Evolutionary conservation across 92 coral and sea anemone species (phyloP), one percentile per base, ranked within the genome.

Genomic region (Blastomussa wellsi): DNA sequence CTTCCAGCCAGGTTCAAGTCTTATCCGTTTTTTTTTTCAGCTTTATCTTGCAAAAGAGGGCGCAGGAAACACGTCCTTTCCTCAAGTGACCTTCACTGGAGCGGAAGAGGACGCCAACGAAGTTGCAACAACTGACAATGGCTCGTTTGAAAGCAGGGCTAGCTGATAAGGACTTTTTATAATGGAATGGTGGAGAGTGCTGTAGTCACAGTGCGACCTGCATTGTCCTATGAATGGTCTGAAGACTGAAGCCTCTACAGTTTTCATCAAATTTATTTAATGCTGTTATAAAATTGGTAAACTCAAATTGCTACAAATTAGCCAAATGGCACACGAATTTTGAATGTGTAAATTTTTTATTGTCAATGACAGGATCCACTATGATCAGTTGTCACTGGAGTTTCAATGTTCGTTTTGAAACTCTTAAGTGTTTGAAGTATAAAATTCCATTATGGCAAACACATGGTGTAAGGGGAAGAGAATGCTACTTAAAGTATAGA

Each of bases 21-120:
- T n/a, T 22, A 22, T 72, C 51, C 64, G 1, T 51, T 69, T 86
- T 39, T 51, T 69, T 86, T 39, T 89, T 26, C 88, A 93, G 97
- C 88, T 93, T 15, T 90, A 92, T 62, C 71, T 80, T 51, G 78
- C 92, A 24, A 89, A 92, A 75, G 94, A 93, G 51, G 94, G 86
- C 29, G 78, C 82, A 31, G 70, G 70, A 9, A 72, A 72, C 31
- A 68, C 88, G 10, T 37, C 15, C 24, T 80, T 85, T 28, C 92
- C 97, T 69, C 95, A 84, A 82, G 97, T 89, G 74, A 86, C 89
- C 6, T 91, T 86, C 32, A 91, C 91, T 44, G 97, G 94, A 31
- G 76, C 94, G 31, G 79, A 85, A 62, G 84, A 47, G 13, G 80
- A 31, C 22, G 78, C 19, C 2, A 5, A 36, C 2, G 57, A 38